phyloP scores from a whole-genome alignment of 2,113 vertebrate genomes.

The Cricetomys ansorgei region DNA sequence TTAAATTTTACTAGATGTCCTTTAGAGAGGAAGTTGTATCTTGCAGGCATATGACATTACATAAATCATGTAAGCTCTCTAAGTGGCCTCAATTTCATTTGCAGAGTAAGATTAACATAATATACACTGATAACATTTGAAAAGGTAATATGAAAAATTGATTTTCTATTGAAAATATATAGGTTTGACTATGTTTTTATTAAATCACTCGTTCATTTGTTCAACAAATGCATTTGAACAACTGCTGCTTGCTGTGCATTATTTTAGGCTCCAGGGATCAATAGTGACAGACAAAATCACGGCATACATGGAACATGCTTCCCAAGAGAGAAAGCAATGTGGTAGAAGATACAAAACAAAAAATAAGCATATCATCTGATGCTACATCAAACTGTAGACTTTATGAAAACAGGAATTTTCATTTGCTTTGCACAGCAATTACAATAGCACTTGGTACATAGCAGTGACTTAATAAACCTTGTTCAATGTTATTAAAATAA shows the following conservation, averaged over 20 bases:
- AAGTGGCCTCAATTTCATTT: not conserved
- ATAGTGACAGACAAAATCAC: not conserved
- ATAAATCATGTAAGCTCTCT: not conserved
- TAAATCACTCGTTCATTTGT: not conserved
- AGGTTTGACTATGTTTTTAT: not conserved
- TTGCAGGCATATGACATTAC: not conserved
- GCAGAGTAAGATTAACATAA: not conserved
- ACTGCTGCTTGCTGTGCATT: not conserved
- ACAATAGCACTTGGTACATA: not conserved
- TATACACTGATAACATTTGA: not conserved
- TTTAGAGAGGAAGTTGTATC: not conserved
- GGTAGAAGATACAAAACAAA: not conserved
- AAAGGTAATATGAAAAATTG: not conserved
- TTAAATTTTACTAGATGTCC: not conserved
- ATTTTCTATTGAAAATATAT: not conserved
- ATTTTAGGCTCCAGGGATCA: not conserved
- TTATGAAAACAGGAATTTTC: not conserved
- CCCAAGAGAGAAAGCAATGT: not conserved
- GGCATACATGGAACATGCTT: not conserved
- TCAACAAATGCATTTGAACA: not conserved
- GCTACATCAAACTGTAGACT: not conserved
- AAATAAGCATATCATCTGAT: not conserved
- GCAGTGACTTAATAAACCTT: not conserved
- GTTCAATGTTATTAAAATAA: not conserved
- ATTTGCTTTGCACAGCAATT: not conserved